These are phyloP conservation scores for Colletes collaris DNA, from an alignment of 2,888 invertebrate species.

Conservation along the genomic window DNA sequence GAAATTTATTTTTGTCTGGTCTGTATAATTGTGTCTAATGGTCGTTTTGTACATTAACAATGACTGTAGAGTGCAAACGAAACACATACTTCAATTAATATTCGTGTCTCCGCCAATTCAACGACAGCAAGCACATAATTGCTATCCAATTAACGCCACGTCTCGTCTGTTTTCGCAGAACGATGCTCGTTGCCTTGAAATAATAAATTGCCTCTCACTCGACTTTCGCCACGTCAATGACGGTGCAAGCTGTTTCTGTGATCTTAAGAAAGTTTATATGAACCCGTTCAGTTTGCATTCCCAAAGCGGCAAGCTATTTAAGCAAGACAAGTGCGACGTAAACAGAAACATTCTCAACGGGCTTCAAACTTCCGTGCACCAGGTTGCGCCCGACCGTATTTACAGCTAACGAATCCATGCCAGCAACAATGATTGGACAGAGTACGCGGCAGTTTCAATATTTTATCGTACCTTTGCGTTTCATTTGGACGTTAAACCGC, in stretches of 20 bases:
- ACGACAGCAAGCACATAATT: conserved; percentile 10
- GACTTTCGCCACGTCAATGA: conserved; percentile 19
- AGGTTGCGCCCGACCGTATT: conserved; percentile 22
- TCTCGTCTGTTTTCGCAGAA: conserved; percentile 14
- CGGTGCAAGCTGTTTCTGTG: conserved; percentile 27
- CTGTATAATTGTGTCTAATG: too few species aligned
- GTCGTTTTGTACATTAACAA: too few species aligned
- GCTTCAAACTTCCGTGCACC: conserved; percentile 20
- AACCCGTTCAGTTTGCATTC: conserved; percentile 15
- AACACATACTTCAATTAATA: neutral
- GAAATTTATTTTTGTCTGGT: too few species aligned
- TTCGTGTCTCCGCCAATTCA: neutral
- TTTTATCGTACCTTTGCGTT: conserved; percentile 14
- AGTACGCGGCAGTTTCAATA: neutral
- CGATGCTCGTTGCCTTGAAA: conserved; percentile 3
- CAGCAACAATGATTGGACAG: neutral
- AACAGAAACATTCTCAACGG: conserved; percentile 44
- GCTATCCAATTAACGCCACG: conserved; percentile 6
- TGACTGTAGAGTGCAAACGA: neutral
- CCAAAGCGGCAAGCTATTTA: conserved; percentile 41
- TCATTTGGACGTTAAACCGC: conserved; percentile 8
- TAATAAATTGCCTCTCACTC: conserved; percentile 27
- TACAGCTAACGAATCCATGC: conserved; percentile 23
- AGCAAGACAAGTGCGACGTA: conserved; percentile 48
- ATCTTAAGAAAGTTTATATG: conserved; percentile 48